These are phyloP conservation scores for Hypotaenidia okinawae DNA, from an alignment of 2,797 vertebrate genomes.

Conservation along the genomic window DNA sequence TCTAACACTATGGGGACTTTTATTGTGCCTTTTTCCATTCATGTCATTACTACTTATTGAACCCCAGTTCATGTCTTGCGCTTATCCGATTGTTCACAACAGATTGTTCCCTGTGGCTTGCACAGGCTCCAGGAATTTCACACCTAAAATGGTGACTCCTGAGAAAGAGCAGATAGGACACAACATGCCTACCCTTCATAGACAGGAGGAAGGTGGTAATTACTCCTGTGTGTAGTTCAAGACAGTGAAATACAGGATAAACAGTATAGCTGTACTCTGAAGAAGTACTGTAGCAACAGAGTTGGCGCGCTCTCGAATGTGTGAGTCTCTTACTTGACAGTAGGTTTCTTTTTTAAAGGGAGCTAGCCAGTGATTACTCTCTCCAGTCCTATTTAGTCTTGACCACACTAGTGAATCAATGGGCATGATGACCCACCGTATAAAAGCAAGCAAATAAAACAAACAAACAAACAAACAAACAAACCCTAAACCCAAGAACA, in stretches of 20 bases:
- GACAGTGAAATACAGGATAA: neutral
- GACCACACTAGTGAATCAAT: neutral
- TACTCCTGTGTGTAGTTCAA: neutral
- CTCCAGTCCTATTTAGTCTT: neutral
- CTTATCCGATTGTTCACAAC: neutral
- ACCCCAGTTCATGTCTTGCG: neutral
- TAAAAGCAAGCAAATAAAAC: neutral
- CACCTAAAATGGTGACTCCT: neutral
- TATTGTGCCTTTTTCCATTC: neutral
- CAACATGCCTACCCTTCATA: neutral
- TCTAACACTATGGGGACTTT: neutral
- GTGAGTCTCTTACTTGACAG: neutral
- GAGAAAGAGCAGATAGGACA: neutral
- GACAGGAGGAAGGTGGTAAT: neutral
- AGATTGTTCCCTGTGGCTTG: neutral
- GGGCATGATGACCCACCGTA: neutral
- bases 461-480: accelerated
- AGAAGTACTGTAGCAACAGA: neutral
- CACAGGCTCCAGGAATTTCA: neutral
- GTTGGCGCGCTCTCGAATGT: neutral
- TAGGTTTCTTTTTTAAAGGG: neutral
- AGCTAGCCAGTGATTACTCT: neutral
- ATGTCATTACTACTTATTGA: neutral
- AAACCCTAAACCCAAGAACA: neutral
- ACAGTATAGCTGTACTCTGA: neutral